Conservation (phyloP, 2,888 invertebrate species). For the Dryococelus australis region DNA sequence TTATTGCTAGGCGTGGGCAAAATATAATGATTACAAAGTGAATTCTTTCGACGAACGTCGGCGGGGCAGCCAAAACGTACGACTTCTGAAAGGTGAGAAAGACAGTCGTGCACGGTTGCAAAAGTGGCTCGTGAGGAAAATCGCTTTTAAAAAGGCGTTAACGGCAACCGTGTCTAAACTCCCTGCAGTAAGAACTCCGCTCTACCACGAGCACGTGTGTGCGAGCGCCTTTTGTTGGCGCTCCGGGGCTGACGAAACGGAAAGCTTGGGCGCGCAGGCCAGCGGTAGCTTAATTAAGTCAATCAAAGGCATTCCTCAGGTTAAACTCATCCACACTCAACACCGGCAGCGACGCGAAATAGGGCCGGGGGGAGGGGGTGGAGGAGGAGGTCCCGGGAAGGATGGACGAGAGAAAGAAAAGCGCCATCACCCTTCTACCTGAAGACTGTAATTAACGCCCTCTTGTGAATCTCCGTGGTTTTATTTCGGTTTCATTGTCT, state of each 20-base stretch:
- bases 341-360: slow-evolving; percentile 28
- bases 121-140: too few species aligned
- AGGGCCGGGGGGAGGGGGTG: neutral
- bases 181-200: too few species aligned
- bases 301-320: slow-evolving; percentile 45
- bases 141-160: too few species aligned
- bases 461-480: slow-evolving; percentile 36
- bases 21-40: too few species aligned
- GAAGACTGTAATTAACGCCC: slow-evolving; percentile 40
- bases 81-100: too few species aligned
- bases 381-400: neutral
- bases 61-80: too few species aligned
- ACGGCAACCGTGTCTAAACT: too few species aligned
- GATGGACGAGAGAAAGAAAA: slow-evolving; percentile 17
- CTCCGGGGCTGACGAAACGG: slow-evolving; percentile 41
- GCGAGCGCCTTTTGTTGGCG: neutral
- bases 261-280: slow-evolving; percentile 31
- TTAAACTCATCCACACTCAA: slow-evolving; percentile 31
- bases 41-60: too few species aligned
- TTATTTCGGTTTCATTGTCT: slow-evolving; percentile 22
- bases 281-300: slow-evolving; percentile 45
- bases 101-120: too few species aligned
- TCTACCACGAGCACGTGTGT: neutral
- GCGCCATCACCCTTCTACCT: slow-evolving; percentile 31
- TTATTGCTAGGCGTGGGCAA: too few species aligned